Conservation (phyloP, 2,113 vertebrate species). For the Trachemys scripta region DNA sequence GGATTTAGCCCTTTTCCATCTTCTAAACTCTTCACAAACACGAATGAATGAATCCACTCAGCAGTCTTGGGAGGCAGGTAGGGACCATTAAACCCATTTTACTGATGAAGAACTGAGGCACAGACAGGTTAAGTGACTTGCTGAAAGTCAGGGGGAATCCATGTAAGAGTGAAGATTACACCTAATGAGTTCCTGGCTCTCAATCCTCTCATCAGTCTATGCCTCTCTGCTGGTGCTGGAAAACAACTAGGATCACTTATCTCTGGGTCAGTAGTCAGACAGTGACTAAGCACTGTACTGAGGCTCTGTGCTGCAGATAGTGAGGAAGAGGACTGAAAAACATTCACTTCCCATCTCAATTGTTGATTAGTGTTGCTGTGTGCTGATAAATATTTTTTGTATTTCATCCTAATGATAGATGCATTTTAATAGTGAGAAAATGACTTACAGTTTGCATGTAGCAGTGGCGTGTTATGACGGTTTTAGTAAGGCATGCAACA, state of each 20-base stretch:
- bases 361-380: background rate
- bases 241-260: background rate
- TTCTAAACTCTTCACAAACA: background rate
- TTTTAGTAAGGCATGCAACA: background rate
- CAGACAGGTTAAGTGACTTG: too few relatives aligned
- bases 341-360: background rate
- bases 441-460: background rate
- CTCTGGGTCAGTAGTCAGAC: background rate
- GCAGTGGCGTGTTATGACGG: background rate
- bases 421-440: background rate
- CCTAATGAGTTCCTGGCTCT: background rate
- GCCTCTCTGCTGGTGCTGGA: background rate
- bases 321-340: background rate
- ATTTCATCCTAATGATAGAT: background rate
- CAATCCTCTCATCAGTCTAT: background rate
- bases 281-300: background rate
- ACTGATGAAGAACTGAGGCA: background rate
- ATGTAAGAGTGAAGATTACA: background rate
- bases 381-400: background rate
- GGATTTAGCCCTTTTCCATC: background rate
- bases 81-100: background rate
- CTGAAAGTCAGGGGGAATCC: background rate
- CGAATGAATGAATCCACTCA: background rate
- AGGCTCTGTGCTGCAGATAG: background rate
- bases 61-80: background rate